Conservation (phyloP, 2,797 vertebrate species). For the Pseudochaenichthys georgianus region DNA sequence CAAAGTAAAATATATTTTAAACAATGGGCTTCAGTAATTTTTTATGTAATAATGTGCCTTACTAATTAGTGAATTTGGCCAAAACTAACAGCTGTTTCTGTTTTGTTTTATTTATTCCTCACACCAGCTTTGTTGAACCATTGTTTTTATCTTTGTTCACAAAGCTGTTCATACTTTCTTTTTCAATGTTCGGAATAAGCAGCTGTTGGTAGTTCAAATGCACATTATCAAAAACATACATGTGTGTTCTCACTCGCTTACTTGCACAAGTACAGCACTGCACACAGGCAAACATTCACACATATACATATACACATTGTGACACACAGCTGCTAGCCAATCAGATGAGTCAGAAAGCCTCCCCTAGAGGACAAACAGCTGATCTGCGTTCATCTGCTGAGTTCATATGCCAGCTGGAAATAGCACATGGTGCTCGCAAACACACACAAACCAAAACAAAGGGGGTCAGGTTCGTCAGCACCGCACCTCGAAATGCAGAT, state of each 20-base stretch:
- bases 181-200: no score
- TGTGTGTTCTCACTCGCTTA: neutral
- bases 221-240: neutral
- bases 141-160: no score
- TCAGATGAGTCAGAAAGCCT: slow-evolving; percentile 57
- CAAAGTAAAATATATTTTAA: neutral
- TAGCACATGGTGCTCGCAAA: slow-evolving; percentile 55
- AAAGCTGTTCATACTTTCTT: no score
- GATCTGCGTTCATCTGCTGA: slow-evolving; percentile 73
- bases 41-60: neutral
- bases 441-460: slow-evolving; percentile 16
- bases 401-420: slow-evolving; percentile 70
- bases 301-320: slow-evolving; percentile 18
- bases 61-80: no score
- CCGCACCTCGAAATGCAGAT: slow-evolving; percentile 1
- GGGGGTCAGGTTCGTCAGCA: slow-evolving; percentile 22
- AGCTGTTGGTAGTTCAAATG: no score
- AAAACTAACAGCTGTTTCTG: no score
- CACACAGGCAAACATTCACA: slow-evolving; percentile 32
- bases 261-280: neutral
- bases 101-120: no score
- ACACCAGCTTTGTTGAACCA: no score
- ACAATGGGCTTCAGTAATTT: neutral
- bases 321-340: slow-evolving; percentile 69
- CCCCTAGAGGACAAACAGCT: slow-evolving; percentile 70